phyloP scores from a whole-genome alignment of 2,888 invertebrate genomes.

The Lingula anatina region DNA sequence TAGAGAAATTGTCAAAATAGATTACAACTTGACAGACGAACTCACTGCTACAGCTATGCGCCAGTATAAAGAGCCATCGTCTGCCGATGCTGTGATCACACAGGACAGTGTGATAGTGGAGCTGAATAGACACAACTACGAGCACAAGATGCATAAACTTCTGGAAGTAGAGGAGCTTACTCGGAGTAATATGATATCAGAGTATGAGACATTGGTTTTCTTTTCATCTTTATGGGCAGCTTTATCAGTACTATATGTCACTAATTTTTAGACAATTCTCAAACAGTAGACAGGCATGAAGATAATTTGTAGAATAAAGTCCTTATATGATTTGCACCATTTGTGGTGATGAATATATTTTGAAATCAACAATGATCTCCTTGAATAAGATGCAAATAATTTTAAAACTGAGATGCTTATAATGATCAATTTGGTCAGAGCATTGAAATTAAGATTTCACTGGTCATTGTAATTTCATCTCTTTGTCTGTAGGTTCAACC shows the following conservation, averaged over 20 bases:
- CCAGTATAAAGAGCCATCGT: conserved; percentile 33
- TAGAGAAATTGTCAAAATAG: conserved; percentile 28
- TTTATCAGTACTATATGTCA: too few species aligned
- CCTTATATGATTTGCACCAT: too few species aligned
- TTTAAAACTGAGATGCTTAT: too few species aligned
- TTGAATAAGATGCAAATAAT: too few species aligned
- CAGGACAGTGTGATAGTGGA: conserved; percentile 29
- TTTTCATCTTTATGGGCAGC: not conserved
- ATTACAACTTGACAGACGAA: conserved; percentile 8
- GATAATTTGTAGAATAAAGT: too few species aligned
- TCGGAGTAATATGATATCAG: conserved; percentile 36
- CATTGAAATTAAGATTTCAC: too few species aligned
- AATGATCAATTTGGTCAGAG: too few species aligned
- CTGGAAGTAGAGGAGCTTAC: conserved; percentile 43
- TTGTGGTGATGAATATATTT: too few species aligned
- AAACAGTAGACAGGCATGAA: too few species aligned
- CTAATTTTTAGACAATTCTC: not conserved
- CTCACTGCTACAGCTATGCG: conserved; percentile 12
- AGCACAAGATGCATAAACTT: conserved; percentile 45
- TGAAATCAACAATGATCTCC: too few species aligned
- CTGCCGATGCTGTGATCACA: conserved; percentile 32
- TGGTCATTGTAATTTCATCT: too few species aligned
- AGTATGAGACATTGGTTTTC: too few species aligned
- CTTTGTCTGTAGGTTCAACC: conserved; percentile 32
- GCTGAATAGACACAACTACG: conserved; percentile 44